Conservation (phyloP, 1,140 invertebrate genomes). For the Drosophila biarmipes region DNA sequence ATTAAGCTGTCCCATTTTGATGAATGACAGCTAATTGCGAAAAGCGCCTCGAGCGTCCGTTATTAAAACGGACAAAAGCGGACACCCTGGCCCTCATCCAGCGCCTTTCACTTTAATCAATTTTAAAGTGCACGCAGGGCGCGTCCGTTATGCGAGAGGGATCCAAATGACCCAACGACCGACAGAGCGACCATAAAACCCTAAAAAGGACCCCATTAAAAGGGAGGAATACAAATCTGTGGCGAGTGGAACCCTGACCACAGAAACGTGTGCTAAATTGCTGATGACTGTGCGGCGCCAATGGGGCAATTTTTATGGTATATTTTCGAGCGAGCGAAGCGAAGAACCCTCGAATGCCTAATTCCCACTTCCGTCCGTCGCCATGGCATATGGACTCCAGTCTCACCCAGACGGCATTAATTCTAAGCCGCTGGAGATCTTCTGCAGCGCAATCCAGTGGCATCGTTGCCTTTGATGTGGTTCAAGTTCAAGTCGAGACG, state of each 20-base stretch:
- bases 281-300: conserved; percentile 73
- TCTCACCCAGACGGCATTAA: conserved; percentile 35
- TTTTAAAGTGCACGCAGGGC: conserved; percentile 55
- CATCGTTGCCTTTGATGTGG: conserved; percentile 59
- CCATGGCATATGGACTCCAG: conserved; percentile 40
- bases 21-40: conserved; percentile 72
- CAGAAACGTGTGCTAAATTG: conserved; percentile 67
- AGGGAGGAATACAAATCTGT: conserved; percentile 19
- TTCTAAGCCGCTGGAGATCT: conserved; percentile 29
- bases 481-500: conserved; percentile 17
- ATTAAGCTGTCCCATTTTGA: conserved; percentile 55
- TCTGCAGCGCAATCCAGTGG: conserved; percentile 64
- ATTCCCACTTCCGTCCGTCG: conserved; percentile 65
- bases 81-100: conserved; percentile 40
- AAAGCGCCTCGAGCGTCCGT: conserved; percentile 62
- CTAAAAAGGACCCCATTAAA: conserved; percentile 74
- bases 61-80: conserved; percentile 44
- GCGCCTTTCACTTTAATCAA: conserved; percentile 76
- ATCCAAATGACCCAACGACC: conserved; percentile 31
- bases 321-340: conserved; percentile 3
- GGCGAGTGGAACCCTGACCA: conserved; percentile 35
- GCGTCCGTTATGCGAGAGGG: conserved; percentile 45
- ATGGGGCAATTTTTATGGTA: conserved; percentile 53
- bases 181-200: conserved; percentile 45
- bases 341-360: conserved; percentile 22